Conservation (phyloP, 2,888 invertebrate genomes). For the Ferdinandea cuprea region DNA sequence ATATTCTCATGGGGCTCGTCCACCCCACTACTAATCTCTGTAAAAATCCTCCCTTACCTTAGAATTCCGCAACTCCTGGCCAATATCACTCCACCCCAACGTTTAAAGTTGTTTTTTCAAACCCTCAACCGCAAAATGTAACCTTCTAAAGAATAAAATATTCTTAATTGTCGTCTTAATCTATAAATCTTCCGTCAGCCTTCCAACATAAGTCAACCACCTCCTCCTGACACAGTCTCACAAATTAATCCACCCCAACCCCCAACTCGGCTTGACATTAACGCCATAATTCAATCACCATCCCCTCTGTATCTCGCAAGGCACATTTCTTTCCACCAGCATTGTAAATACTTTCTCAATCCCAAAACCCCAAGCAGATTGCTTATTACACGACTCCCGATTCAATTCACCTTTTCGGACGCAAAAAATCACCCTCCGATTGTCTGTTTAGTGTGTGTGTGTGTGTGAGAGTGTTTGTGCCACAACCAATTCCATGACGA, state of each 20-base stretch:
- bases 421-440: slow-evolving; percentile 53
- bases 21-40: not conserved
- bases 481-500: slow-evolving; percentile 72
- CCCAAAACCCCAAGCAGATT: slow-evolving; percentile 56
- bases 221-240: slow-evolving; percentile 39
- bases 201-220: slow-evolving; percentile 13
- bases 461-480: slow-evolving; percentile 55
- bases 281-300: slow-evolving; percentile 74
- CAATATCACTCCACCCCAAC: not conserved
- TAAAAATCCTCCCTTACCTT: not conserved
- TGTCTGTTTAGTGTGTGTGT: slow-evolving; percentile 5
- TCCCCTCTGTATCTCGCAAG: slow-evolving; percentile 31
- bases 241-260: slow-evolving; percentile 42
- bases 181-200: slow-evolving; percentile 65
- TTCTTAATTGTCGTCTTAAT: slow-evolving; percentile 65
- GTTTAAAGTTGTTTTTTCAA: not conserved
- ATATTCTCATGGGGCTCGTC: too few species aligned
- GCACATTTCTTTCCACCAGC: slow-evolving; percentile 17
- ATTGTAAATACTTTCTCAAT: not conserved
- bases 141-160: slow-evolving; percentile 23
- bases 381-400: slow-evolving; percentile 55
- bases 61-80: not conserved
- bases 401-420: slow-evolving; percentile 59
- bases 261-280: slow-evolving; percentile 52
- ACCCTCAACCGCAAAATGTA: slow-evolving; percentile 28